Evolutionary conservation across 2,888 invertebrate genomes (phyloP), one percentile per base, ranked within the genome.

Genomic region (Perithous albicinctus): DNA sequence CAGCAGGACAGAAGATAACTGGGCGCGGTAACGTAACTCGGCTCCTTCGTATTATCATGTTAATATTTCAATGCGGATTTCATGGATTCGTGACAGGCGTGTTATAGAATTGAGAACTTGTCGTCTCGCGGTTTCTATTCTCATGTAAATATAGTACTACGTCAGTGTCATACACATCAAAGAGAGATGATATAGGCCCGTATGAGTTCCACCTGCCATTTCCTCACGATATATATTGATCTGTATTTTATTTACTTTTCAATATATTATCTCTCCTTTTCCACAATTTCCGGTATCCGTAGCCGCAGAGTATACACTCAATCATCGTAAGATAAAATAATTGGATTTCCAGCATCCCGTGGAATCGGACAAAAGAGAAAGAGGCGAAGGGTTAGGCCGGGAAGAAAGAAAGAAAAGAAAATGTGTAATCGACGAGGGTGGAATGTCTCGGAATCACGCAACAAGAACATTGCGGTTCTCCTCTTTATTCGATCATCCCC

Each of bases 71-170:
- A 70, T 72, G 18, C 63, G 75, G 59, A 54, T 76, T 85, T 84
- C 46, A 78, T 38, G 32, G 54, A 69, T 80, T 80, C 15, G 94
- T 94, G 48, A 20, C 46, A 23, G 35, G 61, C 32, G 10, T 8
- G 43, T 0, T 10, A 63, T 48, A 10, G 29, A 70, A 48, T 59
- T 15, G 15, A 32, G 43, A 59, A 29, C 15, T 70, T 69, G 41
- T 74, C 61, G 76, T 94, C 32, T 95, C 94, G 77, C 95, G 95
- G n/a, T 94, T 88, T 95, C 95, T 89, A 96, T 94, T 88, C 96
- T 97, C 93, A 96, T 95, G 89, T 95, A 85, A 85, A 86, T n/a
- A n/a, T n/a, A n/a, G n/a, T 86, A 81, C 67, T 80, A 85, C 81
- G 80, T 85, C 85, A 82, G 43, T 59, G 54, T 66, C 64, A 18